Conservation (phyloP, 2,797 vertebrate genomes). For the Anguilla marmorata region DNA sequence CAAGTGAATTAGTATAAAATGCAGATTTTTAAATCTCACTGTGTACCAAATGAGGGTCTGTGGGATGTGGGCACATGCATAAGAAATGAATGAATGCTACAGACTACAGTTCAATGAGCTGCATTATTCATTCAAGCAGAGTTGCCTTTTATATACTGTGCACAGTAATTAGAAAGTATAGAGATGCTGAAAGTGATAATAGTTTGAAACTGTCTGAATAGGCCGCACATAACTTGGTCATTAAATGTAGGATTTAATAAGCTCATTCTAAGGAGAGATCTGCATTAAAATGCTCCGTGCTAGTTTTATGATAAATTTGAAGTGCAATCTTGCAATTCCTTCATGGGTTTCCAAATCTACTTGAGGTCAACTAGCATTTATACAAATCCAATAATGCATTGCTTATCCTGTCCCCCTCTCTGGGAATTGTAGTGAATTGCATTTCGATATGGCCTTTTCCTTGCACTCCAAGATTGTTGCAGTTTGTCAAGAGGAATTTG, state of each 20-base stretch:
- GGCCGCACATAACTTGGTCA: background rate
- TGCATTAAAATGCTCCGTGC: background rate
- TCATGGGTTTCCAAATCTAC: background rate
- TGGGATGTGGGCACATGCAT: background rate
- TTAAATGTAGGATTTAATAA: background rate
- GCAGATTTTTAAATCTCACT: no score
- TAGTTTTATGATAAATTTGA: background rate
- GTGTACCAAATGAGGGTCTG: background rate
- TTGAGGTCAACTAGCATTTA: background rate
- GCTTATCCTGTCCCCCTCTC: background rate
- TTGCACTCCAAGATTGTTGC: background rate
- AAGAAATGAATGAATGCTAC: background rate
- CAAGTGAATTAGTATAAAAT: no score
- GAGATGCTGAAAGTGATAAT: background rate
- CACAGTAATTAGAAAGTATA: background rate
- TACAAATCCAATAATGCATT: background rate
- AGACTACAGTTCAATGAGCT: background rate
- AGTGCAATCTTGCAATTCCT: background rate
- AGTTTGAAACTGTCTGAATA: background rate
- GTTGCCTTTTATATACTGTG: background rate
- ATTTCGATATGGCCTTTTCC: background rate
- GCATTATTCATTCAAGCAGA: background rate
- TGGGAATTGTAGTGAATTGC: background rate
- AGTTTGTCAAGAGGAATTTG: background rate
- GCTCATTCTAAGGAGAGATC: background rate